Evolutionary conservation across 2,113 vertebrate species (phyloP).

Genomic region (Crypturellus undulatus): DNA sequence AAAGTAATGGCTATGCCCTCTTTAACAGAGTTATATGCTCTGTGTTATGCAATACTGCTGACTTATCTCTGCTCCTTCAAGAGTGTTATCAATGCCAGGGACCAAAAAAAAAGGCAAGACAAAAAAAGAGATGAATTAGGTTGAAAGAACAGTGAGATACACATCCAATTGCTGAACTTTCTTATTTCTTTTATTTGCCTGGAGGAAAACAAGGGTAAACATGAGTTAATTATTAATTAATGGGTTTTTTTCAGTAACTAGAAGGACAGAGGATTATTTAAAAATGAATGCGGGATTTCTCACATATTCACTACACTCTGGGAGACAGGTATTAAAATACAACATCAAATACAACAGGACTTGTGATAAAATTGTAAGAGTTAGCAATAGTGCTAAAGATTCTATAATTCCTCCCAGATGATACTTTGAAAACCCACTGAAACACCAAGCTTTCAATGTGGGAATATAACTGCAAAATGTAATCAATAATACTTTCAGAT

Average conservation of each 20-base stretch:
- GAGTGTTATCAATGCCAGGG: background rate
- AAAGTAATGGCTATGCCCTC: background rate
- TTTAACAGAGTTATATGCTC: background rate
- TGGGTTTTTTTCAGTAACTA: background rate
- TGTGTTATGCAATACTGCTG: background rate
- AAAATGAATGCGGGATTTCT: background rate
- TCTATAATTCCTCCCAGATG: background rate
- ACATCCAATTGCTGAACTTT: background rate
- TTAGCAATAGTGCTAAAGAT: background rate
- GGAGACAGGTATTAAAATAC: background rate
- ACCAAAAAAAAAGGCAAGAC: background rate
- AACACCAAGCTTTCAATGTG: background rate
- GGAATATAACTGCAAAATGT: background rate
- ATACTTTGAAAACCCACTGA: slow-evolving; percentile 20
- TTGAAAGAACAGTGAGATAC: background rate
- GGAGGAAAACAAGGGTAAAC: background rate
- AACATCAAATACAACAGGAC: background rate
- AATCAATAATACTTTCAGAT: slow-evolving; percentile 47
- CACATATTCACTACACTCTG: background rate
- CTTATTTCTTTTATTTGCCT: background rate
- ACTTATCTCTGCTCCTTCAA: background rate
- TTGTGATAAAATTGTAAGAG: slow-evolving; percentile 5
- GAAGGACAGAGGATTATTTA: background rate
- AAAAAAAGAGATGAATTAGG: background rate
- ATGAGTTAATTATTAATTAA: background rate